Percentiles rank a stretch among this genome's conserved stretches.
Conservation (phyloP, 1,140 invertebrate genomes). For the Sitodiplosis mosellana region DNA sequence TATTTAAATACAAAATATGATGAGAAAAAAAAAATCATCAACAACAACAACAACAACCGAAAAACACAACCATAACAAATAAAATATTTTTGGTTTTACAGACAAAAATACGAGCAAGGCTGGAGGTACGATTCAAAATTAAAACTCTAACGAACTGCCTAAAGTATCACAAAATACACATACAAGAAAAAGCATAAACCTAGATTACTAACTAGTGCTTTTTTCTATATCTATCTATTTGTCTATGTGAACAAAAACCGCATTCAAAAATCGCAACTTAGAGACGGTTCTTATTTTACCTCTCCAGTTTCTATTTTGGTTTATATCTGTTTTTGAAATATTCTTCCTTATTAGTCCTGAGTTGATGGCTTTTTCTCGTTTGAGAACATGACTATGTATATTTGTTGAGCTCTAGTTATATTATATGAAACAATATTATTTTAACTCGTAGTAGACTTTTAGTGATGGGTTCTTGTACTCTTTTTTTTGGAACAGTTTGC, state of each 20-base stretch:
- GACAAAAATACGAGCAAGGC: conserved; percentile 49
- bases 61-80: neutral
- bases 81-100: conserved; percentile 28
- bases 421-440: too few species aligned
- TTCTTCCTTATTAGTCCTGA: neutral
- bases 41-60: too few species aligned
- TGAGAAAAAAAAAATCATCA: too few species aligned
- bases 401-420: too few species aligned
- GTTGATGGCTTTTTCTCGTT: neutral
- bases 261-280: too few species aligned
- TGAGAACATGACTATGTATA: neutral
- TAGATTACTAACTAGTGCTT: neutral
- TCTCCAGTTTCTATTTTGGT: neutral
- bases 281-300: too few species aligned
- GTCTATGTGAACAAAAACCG: too few species aligned
- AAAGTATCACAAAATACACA: neutral
- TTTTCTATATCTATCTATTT: neutral
- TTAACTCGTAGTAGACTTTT: too few species aligned
- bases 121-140: conserved; percentile 41
- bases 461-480: too few species aligned
- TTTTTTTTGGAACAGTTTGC: too few species aligned
- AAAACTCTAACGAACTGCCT: neutral
- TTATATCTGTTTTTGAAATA: neutral
- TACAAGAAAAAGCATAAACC: neutral
- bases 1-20: too few species aligned